Evolutionary conservation across 2,888 invertebrate genomes (phyloP), one percentile per base, ranked within the genome.

Genomic region (Uloborus plumipes): DNA sequence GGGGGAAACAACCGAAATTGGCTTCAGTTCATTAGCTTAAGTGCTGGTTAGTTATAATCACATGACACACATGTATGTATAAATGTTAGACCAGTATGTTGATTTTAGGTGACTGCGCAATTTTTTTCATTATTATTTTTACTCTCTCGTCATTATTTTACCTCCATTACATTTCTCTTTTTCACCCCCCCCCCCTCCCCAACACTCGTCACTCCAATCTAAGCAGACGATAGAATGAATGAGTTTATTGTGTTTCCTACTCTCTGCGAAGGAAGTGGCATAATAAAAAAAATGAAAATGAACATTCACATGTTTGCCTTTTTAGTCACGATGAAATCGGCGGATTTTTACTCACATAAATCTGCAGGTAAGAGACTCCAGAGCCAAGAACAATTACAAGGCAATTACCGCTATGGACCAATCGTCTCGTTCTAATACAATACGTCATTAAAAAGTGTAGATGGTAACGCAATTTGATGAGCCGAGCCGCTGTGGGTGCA

Each of bases 11-110:
- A 58, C 73, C 58, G 69, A 74, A 74, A 74, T 81, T 74, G 74
- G 74, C 74, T 58, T 70, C 74, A 81, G 80, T 74, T 81, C 80
- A 81, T 81, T 81, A 81, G 80, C 74, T 64, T 67, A 81, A 81
- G 80, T 81, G 80, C 69, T 73, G 64, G 55, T 73, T 69, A 55
- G 58, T 81, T 64, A 81, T 81, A 81, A 81, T 80, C 62, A 70
- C 58, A 70, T 47, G 73, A 80, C 74, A 81, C 69, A 59, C 71
- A 15, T 66, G 67, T 66, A 73, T 61, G 72, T 70, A 59, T 80
- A 69, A 69, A 67, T 69, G 65, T 50, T 58, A 70, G 70, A 81
- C 69, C 58, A 70, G 70, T 81, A 81, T 74, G 74, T 74, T 81
- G 69, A 70, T 74, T 74, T 81, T 73, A 51, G 73, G 39, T 62